phyloP scores from a whole-genome alignment of 1,140 invertebrate genomes.

The Brachionus paranguensis region DNA sequence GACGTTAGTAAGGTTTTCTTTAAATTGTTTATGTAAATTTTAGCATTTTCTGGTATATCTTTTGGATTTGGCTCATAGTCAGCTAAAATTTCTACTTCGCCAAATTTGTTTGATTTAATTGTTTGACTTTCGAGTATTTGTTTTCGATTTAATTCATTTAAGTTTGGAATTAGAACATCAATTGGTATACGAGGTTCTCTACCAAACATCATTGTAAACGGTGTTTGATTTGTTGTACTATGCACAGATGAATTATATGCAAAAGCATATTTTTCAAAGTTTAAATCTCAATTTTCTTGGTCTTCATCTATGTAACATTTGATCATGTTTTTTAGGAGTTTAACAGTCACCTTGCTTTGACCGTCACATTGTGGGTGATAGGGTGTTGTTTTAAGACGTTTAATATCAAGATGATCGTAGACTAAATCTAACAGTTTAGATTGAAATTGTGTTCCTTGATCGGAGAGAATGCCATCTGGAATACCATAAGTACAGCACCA shows the following conservation, averaged over 20 bases:
- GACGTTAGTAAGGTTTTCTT: conserved; percentile 13
- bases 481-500: conserved; percentile 49
- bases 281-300: not conserved
- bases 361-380: conserved; percentile 44
- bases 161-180: conserved; percentile 7
- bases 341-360: conserved; percentile 45
- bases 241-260: conserved; percentile 3
- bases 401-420: conserved; percentile 40
- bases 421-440: conserved; percentile 41
- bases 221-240: not conserved
- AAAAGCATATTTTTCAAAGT: not conserved
- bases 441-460: conserved; percentile 48
- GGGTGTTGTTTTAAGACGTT: conserved; percentile 42
- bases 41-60: conserved; percentile 7
- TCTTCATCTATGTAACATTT: not conserved
- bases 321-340: conserved; percentile 41
- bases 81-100: conserved; percentile 15
- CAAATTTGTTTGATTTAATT: not conserved
- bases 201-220: conserved; percentile 13
- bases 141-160: conserved; percentile 10
- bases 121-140: not conserved
- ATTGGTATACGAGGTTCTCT: not conserved
- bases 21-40: conserved; percentile 18
- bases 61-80: not conserved
- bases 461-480: conserved; percentile 48